Evolutionary conservation across 2,797 vertebrate genomes (phyloP).

Genomic region (Heteromormyrus szaboi): DNA sequence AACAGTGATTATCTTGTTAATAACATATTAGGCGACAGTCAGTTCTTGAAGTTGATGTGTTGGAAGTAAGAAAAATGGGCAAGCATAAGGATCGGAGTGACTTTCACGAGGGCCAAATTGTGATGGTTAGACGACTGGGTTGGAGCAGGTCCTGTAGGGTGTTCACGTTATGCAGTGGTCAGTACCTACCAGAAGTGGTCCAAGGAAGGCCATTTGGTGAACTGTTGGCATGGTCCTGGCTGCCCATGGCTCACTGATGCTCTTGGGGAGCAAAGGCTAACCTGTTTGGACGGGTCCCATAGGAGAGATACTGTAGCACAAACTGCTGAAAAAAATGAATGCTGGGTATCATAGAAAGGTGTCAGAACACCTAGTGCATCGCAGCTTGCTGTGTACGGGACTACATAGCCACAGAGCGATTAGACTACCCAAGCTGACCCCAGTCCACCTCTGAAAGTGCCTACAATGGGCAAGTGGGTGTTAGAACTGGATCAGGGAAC

Average conservation of each 20-base stretch:
- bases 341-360: no score
- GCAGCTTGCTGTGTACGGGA: no score
- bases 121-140: not conserved
- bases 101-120: not conserved
- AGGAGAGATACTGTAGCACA: not conserved
- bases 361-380: no score
- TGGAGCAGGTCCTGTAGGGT: not conserved
- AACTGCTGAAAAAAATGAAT: no score
- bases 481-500: not conserved
- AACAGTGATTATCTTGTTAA: no score
- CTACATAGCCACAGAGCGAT: not conserved
- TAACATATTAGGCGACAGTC: not conserved
- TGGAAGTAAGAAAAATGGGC: not conserved
- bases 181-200: not conserved
- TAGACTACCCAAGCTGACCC: not conserved
- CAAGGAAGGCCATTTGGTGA: not conserved
- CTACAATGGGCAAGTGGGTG: not conserved
- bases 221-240: not conserved
- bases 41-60: not conserved
- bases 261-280: not conserved
- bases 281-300: not conserved
- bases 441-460: not conserved
- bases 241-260: not conserved
- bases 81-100: not conserved
- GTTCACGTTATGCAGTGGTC: not conserved